These are phyloP conservation scores for Drosophila eohydei DNA, from an alignment of 2,888 invertebrate genomes.

Conservation along the genomic window DNA sequence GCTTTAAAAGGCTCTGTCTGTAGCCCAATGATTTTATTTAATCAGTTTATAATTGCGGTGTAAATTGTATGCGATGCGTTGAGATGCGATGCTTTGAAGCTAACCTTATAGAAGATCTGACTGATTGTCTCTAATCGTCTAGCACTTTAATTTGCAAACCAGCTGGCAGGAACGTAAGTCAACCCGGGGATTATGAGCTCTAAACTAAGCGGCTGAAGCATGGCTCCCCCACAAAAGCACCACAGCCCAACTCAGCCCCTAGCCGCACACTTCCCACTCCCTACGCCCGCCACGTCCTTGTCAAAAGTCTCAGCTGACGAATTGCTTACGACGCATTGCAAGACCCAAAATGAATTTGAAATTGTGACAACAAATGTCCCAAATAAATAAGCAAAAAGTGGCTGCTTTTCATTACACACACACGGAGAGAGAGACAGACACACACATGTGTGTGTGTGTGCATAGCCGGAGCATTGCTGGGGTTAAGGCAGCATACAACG, in stretches of 20 bases:
- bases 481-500: conserved; percentile 4
- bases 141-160: conserved; percentile 76
- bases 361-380: conserved; percentile 72
- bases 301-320: conserved; percentile 59
- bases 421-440: background rate
- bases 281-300: conserved; percentile 15
- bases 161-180: conserved; percentile 73
- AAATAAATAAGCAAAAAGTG: conserved; percentile 68
- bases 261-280: background rate
- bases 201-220: conserved; percentile 17
- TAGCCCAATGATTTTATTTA: too few species aligned
- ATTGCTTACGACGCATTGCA: conserved; percentile 55
- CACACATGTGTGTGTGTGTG: background rate
- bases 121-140: conserved; percentile 73
- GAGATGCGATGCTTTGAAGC: conserved; percentile 9
- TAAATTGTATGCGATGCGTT: conserved; percentile 9
- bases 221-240: background rate
- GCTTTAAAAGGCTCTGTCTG: too few species aligned
- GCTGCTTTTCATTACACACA: conserved; percentile 44
- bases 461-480: background rate
- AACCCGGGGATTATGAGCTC: conserved; percentile 63
- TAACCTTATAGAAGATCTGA: conserved; percentile 41
- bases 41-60: background rate
- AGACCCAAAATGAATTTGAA: conserved; percentile 67
- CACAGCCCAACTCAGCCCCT: background rate